Base-by-base conservation (phyloP, 2,888 invertebrate genomes). In the Steinernema scapterisci region DNA sequence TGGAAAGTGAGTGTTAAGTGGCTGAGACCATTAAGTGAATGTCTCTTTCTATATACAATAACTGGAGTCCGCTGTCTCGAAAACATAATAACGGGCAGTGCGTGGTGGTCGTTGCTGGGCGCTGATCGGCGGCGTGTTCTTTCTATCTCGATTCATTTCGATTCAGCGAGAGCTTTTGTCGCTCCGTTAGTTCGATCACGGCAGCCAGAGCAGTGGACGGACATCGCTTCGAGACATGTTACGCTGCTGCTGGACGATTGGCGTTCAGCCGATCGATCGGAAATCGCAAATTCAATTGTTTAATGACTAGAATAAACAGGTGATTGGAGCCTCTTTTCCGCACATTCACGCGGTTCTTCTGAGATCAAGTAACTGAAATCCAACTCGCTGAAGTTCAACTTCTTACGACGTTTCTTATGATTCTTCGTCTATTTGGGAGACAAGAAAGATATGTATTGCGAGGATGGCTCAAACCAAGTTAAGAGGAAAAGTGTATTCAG, bases 101-200 rank as follows among this genome's bases (percentile, higher is more conserved):
- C 31, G 31, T 63, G 31, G 63, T 19, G 27, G 63, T 31, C 5
- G 38, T 38, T 38, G 38, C 38, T 54, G 63, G 63, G 63, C 63
- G 31, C 5, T 31, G 63, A 63, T 63, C 63, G 63, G 7, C 63
- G 31, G 31, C 25, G 31, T 31, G 63, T 31, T 63, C 63, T 16
- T 54, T 54, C 54, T 13, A 23, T 31, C 63, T 63, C 31, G 31
- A 63, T 63, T 63, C 63, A 27, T 1, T 63, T 63, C 27, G 31
- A 63, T 63, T 63, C 63, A 31, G 38, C 63, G 63, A 25, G 31
- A 31, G 63, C 63, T 63, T 38, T 38, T 27, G 63, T 63, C 31
- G 63, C 27, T 63, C 31, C 31, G 63, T 27, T 31, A 63, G 31
- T 63, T 63, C 31, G 63, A 63, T 63, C 31, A 63, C 11, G 16